Evolutionary conservation across 1,140 invertebrate genomes (phyloP).

Genomic region (Acarapis woodi): DNA sequence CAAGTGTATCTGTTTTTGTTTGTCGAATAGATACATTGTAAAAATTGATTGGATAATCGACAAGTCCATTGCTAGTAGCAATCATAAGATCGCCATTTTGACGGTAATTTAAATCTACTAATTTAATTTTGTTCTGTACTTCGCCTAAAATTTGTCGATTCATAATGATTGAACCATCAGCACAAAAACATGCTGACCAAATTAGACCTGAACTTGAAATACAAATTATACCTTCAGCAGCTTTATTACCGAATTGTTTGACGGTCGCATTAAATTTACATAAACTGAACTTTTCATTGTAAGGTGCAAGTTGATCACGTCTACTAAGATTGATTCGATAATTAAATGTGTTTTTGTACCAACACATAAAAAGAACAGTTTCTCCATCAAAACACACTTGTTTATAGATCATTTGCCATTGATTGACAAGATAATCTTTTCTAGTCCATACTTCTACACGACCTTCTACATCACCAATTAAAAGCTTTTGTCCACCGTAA

Average conservation of each 20-base stretch:
- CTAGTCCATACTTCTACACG: conserved; percentile 41
- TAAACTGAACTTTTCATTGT: conserved; percentile 54
- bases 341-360: conserved; percentile 51
- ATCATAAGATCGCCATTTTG: conserved; percentile 50
- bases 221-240: conserved; percentile 44
- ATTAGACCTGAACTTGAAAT: conserved; percentile 51
- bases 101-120: conserved; percentile 38
- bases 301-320: conserved; percentile 37
- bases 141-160: conserved; percentile 32
- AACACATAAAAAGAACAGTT: conserved; percentile 41
- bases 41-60: conserved; percentile 37
- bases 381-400: conserved; percentile 30
- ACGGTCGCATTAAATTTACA: conserved; percentile 43
- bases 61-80: conserved; percentile 33
- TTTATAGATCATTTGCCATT: conserved; percentile 27
- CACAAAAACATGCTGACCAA: conserved; percentile 11
- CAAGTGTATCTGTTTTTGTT: not conserved
- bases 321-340: conserved; percentile 42
- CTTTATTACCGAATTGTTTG: conserved; percentile 49
- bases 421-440: conserved; percentile 44
- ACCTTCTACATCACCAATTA: conserved; percentile 40
- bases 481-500: conserved; percentile 37
- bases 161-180: conserved; percentile 10
- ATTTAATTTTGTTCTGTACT: conserved; percentile 35
- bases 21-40: conserved; percentile 26